Base-by-base conservation (phyloP, 2,797 vertebrate species). In the Intellagama lesueurii region DNA sequence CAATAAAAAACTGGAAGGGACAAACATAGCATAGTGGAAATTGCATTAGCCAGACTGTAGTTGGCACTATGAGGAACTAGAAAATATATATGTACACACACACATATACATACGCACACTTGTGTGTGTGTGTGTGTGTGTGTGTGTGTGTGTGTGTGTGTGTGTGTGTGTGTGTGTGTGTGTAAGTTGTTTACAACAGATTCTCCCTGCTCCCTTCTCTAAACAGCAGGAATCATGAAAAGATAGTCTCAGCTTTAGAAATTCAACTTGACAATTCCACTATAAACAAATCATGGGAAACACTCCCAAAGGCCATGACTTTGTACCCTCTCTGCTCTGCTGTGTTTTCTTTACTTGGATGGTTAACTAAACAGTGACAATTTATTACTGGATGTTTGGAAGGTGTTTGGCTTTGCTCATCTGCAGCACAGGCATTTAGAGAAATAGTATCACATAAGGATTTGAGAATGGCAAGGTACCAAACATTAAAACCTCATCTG, bases 271-370 rank as follows among this genome's bases (percentile, higher is more conserved):
- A 93, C 90, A 91, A 93, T 90, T 91, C 91, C 90, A 93, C 1
- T 83, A 80, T 28, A 82, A 96, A 91, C 77, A 95, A 94, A 95
- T 89, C 93, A 93, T 90, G 94, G 83, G 91, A 89, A 93, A 94
- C 85, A 77, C 88, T 89, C 91, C 40, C 22, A 79, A 89, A 88
- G 89, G 75, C 68, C 40, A 16, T n/a, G 80, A 76, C 76, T 81
- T 64, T 40, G 56, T 76, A n/a, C 75, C 89, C 80, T 90, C 52
- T 93, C 90, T 88, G 83, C 82, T 91, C 92, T 40, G 40, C 14
- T 49, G 16, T 87, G 32, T 89, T 96, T 91, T 95, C 80, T 86
- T 93, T 94, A 87, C 52, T 93, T 89, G 82, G 68, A 92, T 90
- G 24, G 85, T 92, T 94, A 95, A 90, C 80, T 83, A 95, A 96